Evolutionary conservation across 2,888 invertebrate species (phyloP).

Genomic region (Meta bourneti): DNA sequence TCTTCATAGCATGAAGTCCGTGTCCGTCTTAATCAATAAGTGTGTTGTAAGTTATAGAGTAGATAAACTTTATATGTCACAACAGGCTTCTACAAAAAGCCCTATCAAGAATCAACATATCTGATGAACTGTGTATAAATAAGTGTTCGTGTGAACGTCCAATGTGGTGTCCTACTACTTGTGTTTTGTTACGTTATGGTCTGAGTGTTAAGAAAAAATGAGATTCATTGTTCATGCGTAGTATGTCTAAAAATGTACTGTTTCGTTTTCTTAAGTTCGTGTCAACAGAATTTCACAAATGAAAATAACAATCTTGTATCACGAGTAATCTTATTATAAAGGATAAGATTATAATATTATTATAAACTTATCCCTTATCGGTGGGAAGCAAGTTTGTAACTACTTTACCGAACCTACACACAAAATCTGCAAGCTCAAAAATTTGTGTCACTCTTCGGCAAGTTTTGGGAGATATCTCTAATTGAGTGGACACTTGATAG

Average conservation of each 20-base stretch:
- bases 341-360: background rate
- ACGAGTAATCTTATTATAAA: background rate
- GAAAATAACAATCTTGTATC: background rate
- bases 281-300: background rate
- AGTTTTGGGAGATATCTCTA: too few relatives aligned
- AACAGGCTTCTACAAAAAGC: constrained; percentile 68
- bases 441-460: too few relatives aligned
- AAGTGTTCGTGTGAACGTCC: constrained; percentile 49
- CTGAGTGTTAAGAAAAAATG: background rate
- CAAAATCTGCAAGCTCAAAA: too few relatives aligned
- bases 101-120: constrained; percentile 76
- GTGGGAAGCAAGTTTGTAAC: background rate
- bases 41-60: constrained; percentile 23
- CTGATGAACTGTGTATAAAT: constrained; percentile 72
- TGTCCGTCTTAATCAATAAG: constrained; percentile 5
- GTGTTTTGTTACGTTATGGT: constrained; percentile 17
- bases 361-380: background rate
- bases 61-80: constrained; percentile 14
- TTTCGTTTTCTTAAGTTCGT: background rate
- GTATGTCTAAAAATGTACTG: background rate
- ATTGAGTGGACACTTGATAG: too few relatives aligned
- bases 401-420: background rate
- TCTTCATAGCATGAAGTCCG: background rate
- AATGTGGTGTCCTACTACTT: constrained; percentile 31
- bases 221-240: background rate